Evolutionary conservation across 2,113 vertebrate species (phyloP), one percentile per base, ranked within the genome.

Genomic region (Hiodon alosoides): DNA sequence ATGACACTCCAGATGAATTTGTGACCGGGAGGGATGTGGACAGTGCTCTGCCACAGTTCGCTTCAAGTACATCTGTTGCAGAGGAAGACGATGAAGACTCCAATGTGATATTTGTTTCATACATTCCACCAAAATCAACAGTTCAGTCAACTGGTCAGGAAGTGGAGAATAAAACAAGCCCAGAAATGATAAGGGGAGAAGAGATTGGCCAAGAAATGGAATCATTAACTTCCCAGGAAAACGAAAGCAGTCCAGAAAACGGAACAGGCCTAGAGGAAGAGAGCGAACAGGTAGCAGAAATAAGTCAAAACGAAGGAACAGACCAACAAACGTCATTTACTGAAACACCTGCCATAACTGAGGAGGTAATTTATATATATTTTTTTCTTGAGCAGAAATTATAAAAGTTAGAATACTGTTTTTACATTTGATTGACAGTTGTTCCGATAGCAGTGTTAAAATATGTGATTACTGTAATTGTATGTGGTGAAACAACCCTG

Each of bases 21-120:
- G 46, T 68, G 46, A 59, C 54, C 47, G 7, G 67, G 58, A 52
- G 31, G 60, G 11, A 71, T 46, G 8, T 68, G 62, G 31, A 13
- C 66, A 7, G n/a, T 74, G 10, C 53, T 67, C 10, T 47, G 8
- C 4, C 54, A 48, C 8, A 14, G 58, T 8, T 78, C 3, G 14
- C 54, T 0, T 11, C 9, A 14, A 55, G 67, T 62, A 73, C 8
- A 4, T 73, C 5, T n/a, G 83, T 67, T 54, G 17, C 70, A 48
- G 76, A 76, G 11, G 82, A 79, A 3, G 78, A 85, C 9, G 90
- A 85, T 5, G 90, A 89, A 73, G 89, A 91, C 61, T 82, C 83
- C 6, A 88, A 87, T 31, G 90, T 90, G 0, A 88, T 90, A 69
- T 91, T 91, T 79, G 88, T 89, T n/a, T 90, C 89, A 0, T 91